Percentiles rank a stretch among this genome's conserved stretches.
phyloP scores from a whole-genome alignment of 2,797 vertebrate species.

The Mus caroli region DNA sequence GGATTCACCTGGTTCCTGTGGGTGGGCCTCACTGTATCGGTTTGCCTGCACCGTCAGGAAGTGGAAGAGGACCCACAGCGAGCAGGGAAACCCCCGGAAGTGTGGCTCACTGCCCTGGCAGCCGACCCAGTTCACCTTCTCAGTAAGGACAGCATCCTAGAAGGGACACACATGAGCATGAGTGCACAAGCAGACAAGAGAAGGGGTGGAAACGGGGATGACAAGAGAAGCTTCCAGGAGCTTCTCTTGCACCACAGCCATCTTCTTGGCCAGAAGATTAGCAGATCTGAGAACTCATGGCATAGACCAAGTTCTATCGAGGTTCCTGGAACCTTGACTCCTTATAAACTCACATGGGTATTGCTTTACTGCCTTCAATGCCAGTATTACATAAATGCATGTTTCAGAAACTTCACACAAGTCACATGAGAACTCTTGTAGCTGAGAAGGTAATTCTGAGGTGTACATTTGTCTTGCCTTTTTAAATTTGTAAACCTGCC shows the following conservation, averaged over 20 bases:
- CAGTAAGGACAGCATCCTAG: slow-evolving; percentile 90
- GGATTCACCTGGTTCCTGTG: slow-evolving; percentile 63
- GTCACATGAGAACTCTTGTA: slow-evolving; percentile 71
- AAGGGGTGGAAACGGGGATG: rapidly evolving
- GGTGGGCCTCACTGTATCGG: background rate
- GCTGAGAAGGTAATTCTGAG: slow-evolving; percentile 84
- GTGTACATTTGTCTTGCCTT: slow-evolving; percentile 85
- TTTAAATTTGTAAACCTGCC: slow-evolving; percentile 85
- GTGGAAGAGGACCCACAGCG: slow-evolving; percentile 96
- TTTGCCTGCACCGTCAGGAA: slow-evolving; percentile 93
- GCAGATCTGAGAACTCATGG: background rate
- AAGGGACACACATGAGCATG: background rate
- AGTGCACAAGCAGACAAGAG: background rate
- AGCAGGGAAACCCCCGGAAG: slow-evolving; percentile 94
- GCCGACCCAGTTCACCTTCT: slow-evolving; percentile 92
- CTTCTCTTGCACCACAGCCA: background rate
- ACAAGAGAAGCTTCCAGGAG: background rate
- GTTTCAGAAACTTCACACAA: slow-evolving; percentile 83
- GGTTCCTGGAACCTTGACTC: background rate
- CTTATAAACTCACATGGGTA: background rate
- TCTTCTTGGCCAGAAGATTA: background rate
- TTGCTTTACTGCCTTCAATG: slow-evolving; percentile 89
- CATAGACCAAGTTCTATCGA: background rate
- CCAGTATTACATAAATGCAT: slow-evolving; percentile 88
- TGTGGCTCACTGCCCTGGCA: slow-evolving; percentile 94